These are phyloP conservation scores for Bombus difficillimus DNA, from an alignment of 1,140 invertebrate species.

Conservation along the genomic window DNA sequence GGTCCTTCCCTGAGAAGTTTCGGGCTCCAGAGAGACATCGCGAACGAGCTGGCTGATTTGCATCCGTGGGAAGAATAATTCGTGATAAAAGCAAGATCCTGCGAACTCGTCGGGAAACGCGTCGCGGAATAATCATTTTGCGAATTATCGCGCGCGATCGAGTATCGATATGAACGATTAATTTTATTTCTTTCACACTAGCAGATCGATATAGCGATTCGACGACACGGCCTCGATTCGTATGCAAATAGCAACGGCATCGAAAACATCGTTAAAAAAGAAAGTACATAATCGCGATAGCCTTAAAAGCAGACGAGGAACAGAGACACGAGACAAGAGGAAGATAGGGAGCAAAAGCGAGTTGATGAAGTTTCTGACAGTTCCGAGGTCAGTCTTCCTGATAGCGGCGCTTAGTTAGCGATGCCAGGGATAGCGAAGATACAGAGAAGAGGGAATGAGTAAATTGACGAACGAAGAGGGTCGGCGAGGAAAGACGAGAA, in stretches of 20 bases:
- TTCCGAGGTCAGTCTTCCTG: slow-evolving; percentile 51
- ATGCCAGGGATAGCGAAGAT: slow-evolving; percentile 32
- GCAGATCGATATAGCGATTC: neutral
- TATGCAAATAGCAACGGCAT: neutral
- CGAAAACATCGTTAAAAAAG: neutral
- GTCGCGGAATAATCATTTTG: no score
- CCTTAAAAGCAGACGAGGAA: neutral
- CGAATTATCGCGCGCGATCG: neutral
- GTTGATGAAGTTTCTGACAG: slow-evolving; percentile 67
- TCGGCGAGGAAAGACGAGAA: slow-evolving; percentile 1
- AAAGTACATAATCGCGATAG: neutral
- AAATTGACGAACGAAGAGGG: slow-evolving; percentile 13
- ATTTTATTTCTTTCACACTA: neutral
- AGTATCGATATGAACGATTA: neutral
- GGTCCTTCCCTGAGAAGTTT: neutral
- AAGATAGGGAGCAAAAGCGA: neutral
- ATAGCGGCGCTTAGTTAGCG: slow-evolving; percentile 46
- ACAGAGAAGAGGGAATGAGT: slow-evolving; percentile 9
- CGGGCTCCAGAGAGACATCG: neutral
- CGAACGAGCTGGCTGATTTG: neutral
- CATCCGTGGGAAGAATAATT: neutral
- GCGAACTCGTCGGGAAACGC: neutral
- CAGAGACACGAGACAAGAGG: neutral
- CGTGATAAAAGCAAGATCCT: no score
- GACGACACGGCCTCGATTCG: neutral